Conservation (phyloP, 2,113 vertebrate genomes). For the Paradoxurus hermaphroditus region DNA sequence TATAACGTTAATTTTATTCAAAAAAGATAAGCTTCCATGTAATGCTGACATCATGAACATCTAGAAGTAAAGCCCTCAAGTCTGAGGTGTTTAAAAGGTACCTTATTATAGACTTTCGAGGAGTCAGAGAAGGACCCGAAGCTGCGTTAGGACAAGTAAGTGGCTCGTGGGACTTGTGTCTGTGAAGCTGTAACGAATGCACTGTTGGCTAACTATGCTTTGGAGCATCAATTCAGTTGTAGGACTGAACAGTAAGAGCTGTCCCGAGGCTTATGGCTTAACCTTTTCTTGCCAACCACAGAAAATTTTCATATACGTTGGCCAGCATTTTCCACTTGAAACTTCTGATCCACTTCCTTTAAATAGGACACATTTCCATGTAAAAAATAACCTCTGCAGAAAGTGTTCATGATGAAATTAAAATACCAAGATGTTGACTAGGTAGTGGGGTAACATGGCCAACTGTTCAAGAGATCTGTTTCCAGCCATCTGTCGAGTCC, state of each 20-base stretch:
- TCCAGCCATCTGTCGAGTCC: slow-evolving; percentile 35
- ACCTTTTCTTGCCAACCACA: slow-evolving; percentile 44
- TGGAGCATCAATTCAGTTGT: neutral
- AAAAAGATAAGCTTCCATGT: neutral
- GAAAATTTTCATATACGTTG: neutral
- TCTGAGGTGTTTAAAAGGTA: neutral
- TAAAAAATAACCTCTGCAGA: slow-evolving; percentile 52
- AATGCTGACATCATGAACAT: neutral
- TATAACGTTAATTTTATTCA: neutral
- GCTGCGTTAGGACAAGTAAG: neutral
- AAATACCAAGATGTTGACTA: slow-evolving; percentile 17
- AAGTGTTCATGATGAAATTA: slow-evolving; percentile 35
- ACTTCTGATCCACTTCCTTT: slow-evolving; percentile 56
- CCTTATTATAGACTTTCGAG: neutral
- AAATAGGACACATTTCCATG: neutral
- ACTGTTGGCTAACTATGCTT: neutral
- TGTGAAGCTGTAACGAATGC: neutral
- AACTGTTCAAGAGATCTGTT: neutral
- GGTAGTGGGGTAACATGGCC: neutral
- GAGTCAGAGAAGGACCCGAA: neutral
- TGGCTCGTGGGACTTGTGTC: neutral
- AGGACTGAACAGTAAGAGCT: neutral
- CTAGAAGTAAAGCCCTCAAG: neutral
- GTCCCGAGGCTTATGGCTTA: neutral
- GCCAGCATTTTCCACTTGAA: slow-evolving; percentile 34